Conservation (phyloP, 2,888 invertebrate species). For the Eueremaeus valkanovi region DNA sequence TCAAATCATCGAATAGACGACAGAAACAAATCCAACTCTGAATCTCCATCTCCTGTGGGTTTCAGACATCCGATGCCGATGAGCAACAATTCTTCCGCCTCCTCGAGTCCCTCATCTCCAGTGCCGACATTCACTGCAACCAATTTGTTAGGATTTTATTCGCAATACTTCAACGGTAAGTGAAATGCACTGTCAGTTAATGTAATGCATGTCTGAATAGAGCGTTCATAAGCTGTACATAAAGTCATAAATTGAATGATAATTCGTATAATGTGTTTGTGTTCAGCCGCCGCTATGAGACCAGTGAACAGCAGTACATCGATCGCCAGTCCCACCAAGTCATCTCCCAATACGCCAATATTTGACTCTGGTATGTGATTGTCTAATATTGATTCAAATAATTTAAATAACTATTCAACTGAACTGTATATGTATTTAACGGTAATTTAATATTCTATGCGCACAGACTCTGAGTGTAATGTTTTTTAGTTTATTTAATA, state of each 20-base stretch:
- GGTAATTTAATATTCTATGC: not conserved
- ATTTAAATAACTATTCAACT: not conserved
- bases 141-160: too few relatives aligned
- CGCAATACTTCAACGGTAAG: too few relatives aligned
- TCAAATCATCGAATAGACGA: not conserved
- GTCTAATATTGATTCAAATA: not conserved
- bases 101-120: constrained; percentile 18
- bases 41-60: not conserved
- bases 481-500: not conserved
- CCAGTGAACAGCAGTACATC: not conserved
- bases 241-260: not conserved
- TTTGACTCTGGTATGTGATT: constrained; percentile 23
- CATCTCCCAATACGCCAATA: too few relatives aligned
- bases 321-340: not conserved
- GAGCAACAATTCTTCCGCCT: not conserved
- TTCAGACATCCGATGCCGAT: not conserved
- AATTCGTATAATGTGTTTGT: not conserved
- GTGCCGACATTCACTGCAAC: too few relatives aligned
- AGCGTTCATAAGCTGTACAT: too few relatives aligned
- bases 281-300: not conserved
- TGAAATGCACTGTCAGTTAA: too few relatives aligned
- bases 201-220: too few relatives aligned
- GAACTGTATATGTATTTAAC: not conserved
- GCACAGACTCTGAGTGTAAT: not conserved
- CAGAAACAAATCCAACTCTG: not conserved